Conservation (phyloP, 1,140 invertebrate species). For the Vollenhovia emeryi region DNA sequence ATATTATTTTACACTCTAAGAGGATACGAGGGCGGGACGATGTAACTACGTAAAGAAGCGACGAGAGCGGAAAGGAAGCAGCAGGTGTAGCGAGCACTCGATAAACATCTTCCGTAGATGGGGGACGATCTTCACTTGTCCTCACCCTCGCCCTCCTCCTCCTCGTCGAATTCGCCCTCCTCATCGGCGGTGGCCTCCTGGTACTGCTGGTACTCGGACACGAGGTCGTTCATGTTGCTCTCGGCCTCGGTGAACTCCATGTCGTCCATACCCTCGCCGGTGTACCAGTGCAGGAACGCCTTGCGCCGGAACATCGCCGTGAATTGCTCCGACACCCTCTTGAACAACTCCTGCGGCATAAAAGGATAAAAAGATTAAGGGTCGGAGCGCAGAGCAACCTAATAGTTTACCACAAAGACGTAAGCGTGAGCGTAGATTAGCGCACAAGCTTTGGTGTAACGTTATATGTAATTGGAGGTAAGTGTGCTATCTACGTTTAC, state of each 20-base stretch:
- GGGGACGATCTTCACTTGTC: constrained; percentile 69
- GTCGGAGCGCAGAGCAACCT: no score
- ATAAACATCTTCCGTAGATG: constrained; percentile 50
- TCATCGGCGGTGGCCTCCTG: constrained; percentile 93
- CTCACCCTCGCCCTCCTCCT: constrained; percentile 87
- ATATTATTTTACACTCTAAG: constrained; percentile 61
- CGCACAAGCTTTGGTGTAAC: no score
- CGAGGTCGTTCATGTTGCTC: constrained; percentile 95
- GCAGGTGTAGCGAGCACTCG: constrained; percentile 46
- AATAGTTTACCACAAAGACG: no score
- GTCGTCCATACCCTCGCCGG: constrained; percentile 95
- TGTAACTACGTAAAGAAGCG: constrained; percentile 33
- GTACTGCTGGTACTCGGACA: constrained; percentile 96
- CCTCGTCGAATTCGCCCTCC: constrained; percentile 91
- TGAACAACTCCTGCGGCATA: constrained; percentile 89
- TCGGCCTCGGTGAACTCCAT: constrained; percentile 92
- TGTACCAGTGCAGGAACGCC: constrained; percentile 97
- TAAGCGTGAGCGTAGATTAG: no score
- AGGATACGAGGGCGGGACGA: constrained; percentile 30
- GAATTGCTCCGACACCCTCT: constrained; percentile 93
- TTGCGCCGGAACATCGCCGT: constrained; percentile 95
- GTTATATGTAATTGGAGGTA: no score
- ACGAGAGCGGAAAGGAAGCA: constrained; percentile 26
- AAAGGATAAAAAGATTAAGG: neutral
- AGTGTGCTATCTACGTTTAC: no score